Evolutionary conservation across 2,797 vertebrate species (phyloP), one percentile per base, ranked within the genome.

Genomic region (Enteromius paludinosus): DNA sequence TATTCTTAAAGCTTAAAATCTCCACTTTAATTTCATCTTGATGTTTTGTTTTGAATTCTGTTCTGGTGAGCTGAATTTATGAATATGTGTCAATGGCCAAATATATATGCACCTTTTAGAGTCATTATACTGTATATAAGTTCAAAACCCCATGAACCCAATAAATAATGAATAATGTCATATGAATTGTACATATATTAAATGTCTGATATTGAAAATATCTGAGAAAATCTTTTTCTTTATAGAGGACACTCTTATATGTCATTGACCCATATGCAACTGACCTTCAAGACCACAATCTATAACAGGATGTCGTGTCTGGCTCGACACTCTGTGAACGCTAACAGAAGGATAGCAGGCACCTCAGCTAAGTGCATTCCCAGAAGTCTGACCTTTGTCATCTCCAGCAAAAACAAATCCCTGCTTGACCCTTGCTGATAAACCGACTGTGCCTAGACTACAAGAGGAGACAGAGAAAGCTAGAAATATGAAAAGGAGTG

Each of bases 291-390:
- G 72, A 76, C 83, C 78, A 77, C 56, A 66, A 35, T 73, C 75
- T 83, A 83, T 64, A 25, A 30, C 86, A 81, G 86, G 79, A 74
- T 61, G 70, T 70, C 66, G 84, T 90, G 87, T 93, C 87, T 90
- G 88, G 88, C 87, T 88, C 86, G 86, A 90, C 92, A 92, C 92
- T 88, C 85, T 33, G 82, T 72, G 85, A 78, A 81, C 1, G 87
- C 91, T 90, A 92, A 92, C 92, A 94, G 92, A 89, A 91, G 81
- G 18, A 35, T 90, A 86, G 88, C 90, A 88, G 91, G 90, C 93
- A 91, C 92, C 92, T 93, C 86, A 82, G 87, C 71, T 94, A 94
- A 94, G 94, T 95, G 94, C 93, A 94, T 95, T 95, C 93, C 90
- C 92, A 23, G 86, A 92, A 90, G 90, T 86, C 88, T 87, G 72